Evolutionary conservation across 1,140 invertebrate species (phyloP), one percentile per base, ranked within the genome.

Genomic region (Heliconius eleuchia): DNA sequence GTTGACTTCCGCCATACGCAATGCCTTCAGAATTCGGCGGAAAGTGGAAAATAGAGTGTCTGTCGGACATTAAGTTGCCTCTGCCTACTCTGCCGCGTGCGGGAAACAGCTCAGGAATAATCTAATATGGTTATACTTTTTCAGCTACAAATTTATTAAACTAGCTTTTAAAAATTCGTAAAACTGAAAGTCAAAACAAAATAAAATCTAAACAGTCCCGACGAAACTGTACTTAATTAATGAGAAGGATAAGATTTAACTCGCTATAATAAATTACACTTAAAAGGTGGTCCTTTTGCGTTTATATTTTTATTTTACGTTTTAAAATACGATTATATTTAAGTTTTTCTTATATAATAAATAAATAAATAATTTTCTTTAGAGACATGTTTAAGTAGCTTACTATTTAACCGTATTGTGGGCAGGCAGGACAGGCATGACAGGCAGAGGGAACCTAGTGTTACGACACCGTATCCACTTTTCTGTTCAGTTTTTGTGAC

Each of bases 221-320:
- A 66, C 60, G 60, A 66, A 66, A 66, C 7, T 30, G 11, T 30
- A 30, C 60, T 66, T 66, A 66, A 66, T 66, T 66, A 66, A 66
- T 23, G 60, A 66, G 60, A 66, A 66, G 60, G 60, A 66, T 66
- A 66, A 66, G 27, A 66, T 66, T 66, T 66, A 66, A 66, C 60
- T 66, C 60, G 60, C 27, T 66, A 1, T 66, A 66, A 66, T 66
- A 66, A 66, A 66, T 66, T 66, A 66, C 60, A 66, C 23, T 66
- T 66, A 66, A 66, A 66, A 66, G 60, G 60, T 66, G 60, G 60
- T 66, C 55, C 55, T 66, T 66, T 66, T 30, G 9, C 4, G 27
- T 30, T 66, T 66, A 66, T 66, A 30, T 66, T 66, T 66, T 16
- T 27, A 66, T 66, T 66, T 66, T 66, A 27, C 23, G 23, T 66